These are phyloP conservation scores for Anser cygnoides DNA, from an alignment of 2,113 vertebrate species.

Conservation along the genomic window DNA sequence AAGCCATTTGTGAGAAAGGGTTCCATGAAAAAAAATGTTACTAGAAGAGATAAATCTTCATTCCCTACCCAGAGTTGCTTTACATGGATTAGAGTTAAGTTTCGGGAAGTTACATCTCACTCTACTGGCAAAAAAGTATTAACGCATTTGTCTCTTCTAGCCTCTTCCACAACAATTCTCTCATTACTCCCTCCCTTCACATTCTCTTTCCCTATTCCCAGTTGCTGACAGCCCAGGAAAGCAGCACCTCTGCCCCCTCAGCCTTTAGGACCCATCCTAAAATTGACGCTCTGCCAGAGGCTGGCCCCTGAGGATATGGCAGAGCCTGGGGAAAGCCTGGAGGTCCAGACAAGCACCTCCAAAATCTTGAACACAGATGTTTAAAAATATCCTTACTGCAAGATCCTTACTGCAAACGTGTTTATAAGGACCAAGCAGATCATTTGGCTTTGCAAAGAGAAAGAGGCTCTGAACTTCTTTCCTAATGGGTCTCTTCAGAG, in stretches of 20 bases:
- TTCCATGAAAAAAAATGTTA: not conserved
- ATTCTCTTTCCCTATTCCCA: not conserved
- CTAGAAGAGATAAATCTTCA: not conserved
- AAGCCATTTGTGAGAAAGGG: not conserved
- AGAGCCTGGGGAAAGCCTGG: not conserved
- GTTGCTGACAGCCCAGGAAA: not conserved
- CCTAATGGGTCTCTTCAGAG: not conserved
- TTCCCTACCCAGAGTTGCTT: not conserved
- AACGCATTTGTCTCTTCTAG: not conserved
- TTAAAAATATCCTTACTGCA: not conserved
- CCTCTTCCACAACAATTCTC: fast-evolving
- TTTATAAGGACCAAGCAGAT: not conserved
- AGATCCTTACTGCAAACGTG: not conserved
- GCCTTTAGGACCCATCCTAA: not conserved
- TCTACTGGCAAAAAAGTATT: not conserved
- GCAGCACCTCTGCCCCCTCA: not conserved
- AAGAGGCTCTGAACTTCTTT: not conserved
- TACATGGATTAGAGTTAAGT: not conserved
- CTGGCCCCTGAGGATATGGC: not conserved
- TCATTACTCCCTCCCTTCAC: not conserved
- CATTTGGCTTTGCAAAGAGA: not conserved
- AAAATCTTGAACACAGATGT: not conserved
- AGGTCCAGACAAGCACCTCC: not conserved
- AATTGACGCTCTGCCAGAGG: not conserved
- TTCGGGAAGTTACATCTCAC: not conserved